These are phyloP conservation scores for Stomatorhinus walkeri DNA, from an alignment of 2,797 vertebrate genomes.

Conservation along the genomic window DNA sequence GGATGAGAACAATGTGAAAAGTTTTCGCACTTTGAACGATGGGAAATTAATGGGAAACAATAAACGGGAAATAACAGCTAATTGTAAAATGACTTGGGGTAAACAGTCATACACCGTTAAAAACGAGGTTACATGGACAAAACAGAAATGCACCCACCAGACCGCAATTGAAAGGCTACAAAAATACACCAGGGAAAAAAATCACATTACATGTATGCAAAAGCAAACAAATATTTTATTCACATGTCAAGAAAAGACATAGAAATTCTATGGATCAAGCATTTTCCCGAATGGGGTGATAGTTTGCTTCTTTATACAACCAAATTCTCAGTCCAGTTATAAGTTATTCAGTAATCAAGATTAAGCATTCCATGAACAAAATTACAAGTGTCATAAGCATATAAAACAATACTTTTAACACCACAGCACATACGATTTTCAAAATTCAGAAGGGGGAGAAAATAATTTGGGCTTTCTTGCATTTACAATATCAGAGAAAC, in stretches of 20 bases:
- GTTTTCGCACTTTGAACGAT: neutral
- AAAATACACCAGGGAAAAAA: neutral
- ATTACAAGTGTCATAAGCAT: neutral
- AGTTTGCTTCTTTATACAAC: neutral
- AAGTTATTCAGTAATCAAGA: neutral
- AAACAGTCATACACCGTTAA: neutral
- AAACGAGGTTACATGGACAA: neutral
- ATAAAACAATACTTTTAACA: neutral
- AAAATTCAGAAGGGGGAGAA: neutral
- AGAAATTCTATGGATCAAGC: neutral
- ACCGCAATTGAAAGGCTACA: neutral
- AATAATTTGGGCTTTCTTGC: slow-evolving; percentile 2
- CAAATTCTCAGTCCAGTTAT: neutral
- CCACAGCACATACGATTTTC: neutral
- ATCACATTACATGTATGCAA: neutral
- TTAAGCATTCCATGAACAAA: neutral
- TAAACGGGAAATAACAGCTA: neutral
- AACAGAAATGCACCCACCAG: neutral
- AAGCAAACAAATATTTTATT: slow-evolving; percentile 14
- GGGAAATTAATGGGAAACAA: neutral
- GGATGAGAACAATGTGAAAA: neutral
- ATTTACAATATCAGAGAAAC: neutral
- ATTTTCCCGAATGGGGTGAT: neutral
- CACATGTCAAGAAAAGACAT: neutral
- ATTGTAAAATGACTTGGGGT: neutral